Percentiles rank a stretch among this genome's conserved stretches.
These are phyloP conservation scores for Oryzias sinensis DNA, from an alignment of 2,797 vertebrate genomes.

Conservation along the genomic window DNA sequence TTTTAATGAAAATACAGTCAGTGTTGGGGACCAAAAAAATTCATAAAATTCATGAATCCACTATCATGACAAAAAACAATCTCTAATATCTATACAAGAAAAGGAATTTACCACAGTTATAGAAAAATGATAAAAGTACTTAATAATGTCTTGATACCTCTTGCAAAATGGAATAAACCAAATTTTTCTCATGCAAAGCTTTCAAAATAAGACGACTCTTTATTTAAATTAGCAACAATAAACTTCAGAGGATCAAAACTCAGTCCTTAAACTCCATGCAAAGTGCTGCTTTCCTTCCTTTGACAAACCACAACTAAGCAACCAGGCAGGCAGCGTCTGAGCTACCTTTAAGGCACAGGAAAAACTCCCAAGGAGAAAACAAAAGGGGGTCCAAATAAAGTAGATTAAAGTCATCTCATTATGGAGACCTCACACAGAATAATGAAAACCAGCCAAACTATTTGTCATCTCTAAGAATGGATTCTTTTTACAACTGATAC, in stretches of 20 bases:
- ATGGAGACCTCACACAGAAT: slow-evolving; percentile 61
- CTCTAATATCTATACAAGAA: too few relatives aligned
- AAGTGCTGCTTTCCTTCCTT: slow-evolving; percentile 20
- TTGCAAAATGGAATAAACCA: too few relatives aligned
- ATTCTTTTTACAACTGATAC: background rate
- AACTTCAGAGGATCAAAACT: background rate
- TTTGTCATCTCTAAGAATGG: slow-evolving; percentile 14
- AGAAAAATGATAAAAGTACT: too few relatives aligned
- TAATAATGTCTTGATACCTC: too few relatives aligned
- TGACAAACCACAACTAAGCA: slow-evolving; percentile 30
- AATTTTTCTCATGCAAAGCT: too few relatives aligned
- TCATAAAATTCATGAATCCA: too few relatives aligned
- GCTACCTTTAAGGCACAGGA: slow-evolving; percentile 46
- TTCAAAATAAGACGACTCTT: background rate
- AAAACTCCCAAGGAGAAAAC: slow-evolving; percentile 45
- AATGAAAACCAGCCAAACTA: slow-evolving; percentile 33
- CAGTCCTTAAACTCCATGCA: background rate
- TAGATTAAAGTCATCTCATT: slow-evolving; percentile 29
- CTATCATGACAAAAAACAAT: too few relatives aligned
- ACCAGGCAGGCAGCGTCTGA: slow-evolving; percentile 28
- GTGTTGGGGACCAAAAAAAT: too few relatives aligned
- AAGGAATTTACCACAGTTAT: too few relatives aligned
- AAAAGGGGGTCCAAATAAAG: slow-evolving; percentile 34
- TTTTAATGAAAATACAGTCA: too few relatives aligned
- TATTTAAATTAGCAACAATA: background rate